Conservation (phyloP, 2,113 vertebrate species). For the Amphilophus citrinellus region DNA sequence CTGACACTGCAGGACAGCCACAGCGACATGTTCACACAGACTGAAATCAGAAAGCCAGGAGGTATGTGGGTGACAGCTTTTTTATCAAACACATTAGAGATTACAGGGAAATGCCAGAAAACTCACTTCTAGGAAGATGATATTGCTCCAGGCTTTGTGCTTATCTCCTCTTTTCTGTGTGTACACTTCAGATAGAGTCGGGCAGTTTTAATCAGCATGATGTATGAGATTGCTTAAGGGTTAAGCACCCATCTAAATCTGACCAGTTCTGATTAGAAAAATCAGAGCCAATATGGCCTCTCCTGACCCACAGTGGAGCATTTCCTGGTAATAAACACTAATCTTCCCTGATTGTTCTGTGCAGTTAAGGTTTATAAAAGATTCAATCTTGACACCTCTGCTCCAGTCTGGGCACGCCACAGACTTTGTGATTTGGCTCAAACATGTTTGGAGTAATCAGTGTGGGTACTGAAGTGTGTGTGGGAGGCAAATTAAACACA, state of each 20-base stretch:
- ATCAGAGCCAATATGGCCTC: constrained; percentile 16
- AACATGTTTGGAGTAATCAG: constrained; percentile 50
- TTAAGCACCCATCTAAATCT: constrained; percentile 14
- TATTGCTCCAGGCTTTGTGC: neutral
- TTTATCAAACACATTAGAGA: neutral
- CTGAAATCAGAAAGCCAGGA: constrained; percentile 3
- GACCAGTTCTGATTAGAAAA: constrained; percentile 5
- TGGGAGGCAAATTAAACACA: constrained; percentile 24
- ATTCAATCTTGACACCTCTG: constrained; percentile 15
- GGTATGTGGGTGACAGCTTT: neutral
- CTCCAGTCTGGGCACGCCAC: constrained; percentile 50
- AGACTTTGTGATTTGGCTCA: constrained; percentile 34
- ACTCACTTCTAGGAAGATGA: neutral
- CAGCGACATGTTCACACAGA: constrained; percentile 18
- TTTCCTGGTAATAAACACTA: constrained; percentile 7
- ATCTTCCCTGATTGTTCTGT: constrained; percentile 13
- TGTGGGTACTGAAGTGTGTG: constrained; percentile 1
- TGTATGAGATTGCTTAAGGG: neutral
- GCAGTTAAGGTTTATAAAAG: neutral
- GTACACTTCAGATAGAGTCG: neutral
- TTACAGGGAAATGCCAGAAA: neutral
- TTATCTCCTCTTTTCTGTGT: neutral
- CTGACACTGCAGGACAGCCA: constrained; percentile 38
- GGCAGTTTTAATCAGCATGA: constrained; percentile 14
- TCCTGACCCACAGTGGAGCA: constrained; percentile 2